Evolutionary conservation across 2,888 invertebrate genomes (phyloP), one percentile per base, ranked within the genome.

Genomic region (Tachystola acroxantha): DNA sequence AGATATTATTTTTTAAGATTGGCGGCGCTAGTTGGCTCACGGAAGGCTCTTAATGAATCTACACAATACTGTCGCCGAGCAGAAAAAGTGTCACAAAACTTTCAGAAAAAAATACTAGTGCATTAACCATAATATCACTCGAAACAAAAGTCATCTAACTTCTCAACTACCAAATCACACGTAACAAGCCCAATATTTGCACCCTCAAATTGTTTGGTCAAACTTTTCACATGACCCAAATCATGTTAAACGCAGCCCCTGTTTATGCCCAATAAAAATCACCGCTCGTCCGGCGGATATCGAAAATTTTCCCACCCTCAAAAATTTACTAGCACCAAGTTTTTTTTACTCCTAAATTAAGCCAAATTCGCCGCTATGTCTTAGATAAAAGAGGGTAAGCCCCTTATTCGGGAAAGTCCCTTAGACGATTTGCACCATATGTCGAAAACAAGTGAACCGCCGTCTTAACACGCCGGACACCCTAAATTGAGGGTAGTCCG

Each of bases 251-350:
- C 38, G 37, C 56, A 56, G 68, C 79, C 81, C 81, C 67, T 74
- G 72, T 80, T 73, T 67, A 68, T 68, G 65, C 66, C 73, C 75
- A 82, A 85, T 85, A 85, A 85, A 84, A 82, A 80, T 76, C 72
- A 73, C 75, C 68, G 60, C 63, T 53, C 57, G 78, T 79, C 84
- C 82, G 75, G 75, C 68, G 82, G 79, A 84, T 75, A 81, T 79
- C 68, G 68, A 59, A 61, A 70, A 72, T 73, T 79, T 82, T 77
- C 77, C 64, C 69, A 72, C 72, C 76, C 77, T 70, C 63, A 65
- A 76, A 73, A 72, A 73, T 73, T 66, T 64, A 48, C 50, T 43
- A 43, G 35, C 31, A 54, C 64, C 42, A 58, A 56, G 42, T 45
- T 55, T 48, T 49, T 45, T 42, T 45, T 9, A 3, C n/a, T 11